phyloP scores from a whole-genome alignment of 1,140 invertebrate genomes.

The Leptinotarsa defecta region DNA sequence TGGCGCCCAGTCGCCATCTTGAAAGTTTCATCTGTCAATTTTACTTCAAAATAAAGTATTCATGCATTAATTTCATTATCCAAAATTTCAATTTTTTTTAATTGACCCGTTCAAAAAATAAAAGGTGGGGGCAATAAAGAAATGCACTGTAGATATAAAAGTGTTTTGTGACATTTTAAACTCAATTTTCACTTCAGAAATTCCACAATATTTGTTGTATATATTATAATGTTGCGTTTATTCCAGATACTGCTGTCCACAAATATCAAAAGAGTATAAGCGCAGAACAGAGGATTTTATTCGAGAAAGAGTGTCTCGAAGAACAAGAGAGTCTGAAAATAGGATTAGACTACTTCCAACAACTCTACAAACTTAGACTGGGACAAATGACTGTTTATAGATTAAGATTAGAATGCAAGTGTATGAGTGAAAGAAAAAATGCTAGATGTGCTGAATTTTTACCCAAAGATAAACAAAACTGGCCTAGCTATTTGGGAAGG shows the following conservation, averaged over 20 bases:
- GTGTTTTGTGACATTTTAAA: too few species aligned
- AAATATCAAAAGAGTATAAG: slow-evolving; percentile 36
- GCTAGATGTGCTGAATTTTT: slow-evolving; percentile 59
- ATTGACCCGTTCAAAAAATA: too few species aligned
- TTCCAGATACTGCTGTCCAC: slow-evolving; percentile 27
- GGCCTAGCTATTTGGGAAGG: slow-evolving; percentile 59
- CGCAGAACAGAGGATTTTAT: slow-evolving; percentile 38
- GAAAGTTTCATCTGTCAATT: too few species aligned
- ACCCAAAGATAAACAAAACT: slow-evolving; percentile 59
- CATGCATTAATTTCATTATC: too few species aligned
- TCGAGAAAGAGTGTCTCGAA: slow-evolving; percentile 56
- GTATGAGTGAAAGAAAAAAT: slow-evolving; percentile 56
- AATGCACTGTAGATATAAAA: too few species aligned
- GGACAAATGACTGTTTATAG: slow-evolving; percentile 65
- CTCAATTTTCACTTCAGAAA: too few species aligned
- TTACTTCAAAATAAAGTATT: too few species aligned
- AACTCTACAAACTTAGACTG: slow-evolving; percentile 57
- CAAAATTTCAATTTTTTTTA: too few species aligned
- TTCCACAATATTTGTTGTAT: too few species aligned
- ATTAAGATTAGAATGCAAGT: slow-evolving; percentile 60
- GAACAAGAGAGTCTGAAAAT: slow-evolving; percentile 52
- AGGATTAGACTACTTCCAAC: slow-evolving; percentile 56
- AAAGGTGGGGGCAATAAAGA: too few species aligned
- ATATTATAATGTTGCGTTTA: slow-evolving; percentile 9
- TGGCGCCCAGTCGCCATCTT: too few species aligned